These are phyloP conservation scores for Mimas tiliae DNA, from an alignment of 2,888 invertebrate species.

Conservation along the genomic window DNA sequence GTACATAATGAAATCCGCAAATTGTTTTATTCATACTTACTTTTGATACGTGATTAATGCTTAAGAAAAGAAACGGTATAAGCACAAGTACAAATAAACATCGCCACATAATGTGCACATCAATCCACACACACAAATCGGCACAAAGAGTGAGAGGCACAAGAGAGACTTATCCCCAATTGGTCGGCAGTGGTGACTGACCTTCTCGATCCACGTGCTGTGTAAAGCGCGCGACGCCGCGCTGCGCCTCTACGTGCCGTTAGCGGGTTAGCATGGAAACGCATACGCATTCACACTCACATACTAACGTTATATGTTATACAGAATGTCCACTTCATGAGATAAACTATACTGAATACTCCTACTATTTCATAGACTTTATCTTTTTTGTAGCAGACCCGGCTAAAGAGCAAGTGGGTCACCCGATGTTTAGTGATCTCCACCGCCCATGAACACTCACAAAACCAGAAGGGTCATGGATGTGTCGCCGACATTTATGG, in stretches of 20 bases:
- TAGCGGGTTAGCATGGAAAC: constrained; percentile 85
- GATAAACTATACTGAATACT: neutral
- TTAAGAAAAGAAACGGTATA: constrained; percentile 13
- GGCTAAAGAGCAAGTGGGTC: too few species aligned
- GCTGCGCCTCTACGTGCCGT: constrained; percentile 81
- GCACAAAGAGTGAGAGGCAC: constrained; percentile 41
- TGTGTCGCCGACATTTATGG: too few species aligned
- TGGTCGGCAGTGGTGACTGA: constrained; percentile 69
- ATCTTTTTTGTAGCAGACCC: too few species aligned
- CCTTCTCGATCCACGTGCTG: constrained; percentile 96
- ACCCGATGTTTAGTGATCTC: too few species aligned
- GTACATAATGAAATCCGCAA: neutral
- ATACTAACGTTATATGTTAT: constrained; percentile 47
- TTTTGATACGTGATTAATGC: constrained; percentile 10
- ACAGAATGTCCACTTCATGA: constrained; percentile 10
- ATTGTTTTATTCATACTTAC: neutral
- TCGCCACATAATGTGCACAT: constrained; percentile 26
- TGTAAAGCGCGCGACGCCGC: constrained; percentile 79
- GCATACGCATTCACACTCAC: constrained; percentile 82
- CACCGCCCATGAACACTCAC: too few species aligned
- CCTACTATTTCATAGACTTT: too few species aligned
- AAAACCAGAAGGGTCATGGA: too few species aligned
- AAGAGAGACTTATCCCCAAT: constrained; percentile 32
- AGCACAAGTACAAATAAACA: constrained; percentile 11
- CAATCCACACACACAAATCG: constrained; percentile 26